These are phyloP conservation scores for Champsocephalus esox DNA, from an alignment of 2,797 vertebrate species.

Conservation along the genomic window DNA sequence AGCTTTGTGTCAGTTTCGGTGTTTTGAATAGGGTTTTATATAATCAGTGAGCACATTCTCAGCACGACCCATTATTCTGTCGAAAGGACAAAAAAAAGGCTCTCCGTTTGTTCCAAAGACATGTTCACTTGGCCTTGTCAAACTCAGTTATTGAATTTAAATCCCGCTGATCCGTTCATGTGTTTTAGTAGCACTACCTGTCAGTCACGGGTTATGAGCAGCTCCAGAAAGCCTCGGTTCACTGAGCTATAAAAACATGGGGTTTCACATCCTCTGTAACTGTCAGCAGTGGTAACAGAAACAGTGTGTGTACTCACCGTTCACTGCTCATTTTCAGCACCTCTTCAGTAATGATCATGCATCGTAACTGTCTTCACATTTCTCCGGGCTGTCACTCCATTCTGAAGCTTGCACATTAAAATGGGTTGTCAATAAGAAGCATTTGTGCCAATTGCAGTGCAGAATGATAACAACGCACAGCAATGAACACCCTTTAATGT, in stretches of 20 bases:
- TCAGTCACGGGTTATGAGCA: background rate
- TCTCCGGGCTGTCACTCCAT: conserved; percentile 9
- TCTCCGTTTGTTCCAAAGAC: conserved; percentile 34
- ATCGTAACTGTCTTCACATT: conserved; percentile 34
- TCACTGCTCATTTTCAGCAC: conserved; percentile 27
- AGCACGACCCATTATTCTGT: conserved; percentile 10
- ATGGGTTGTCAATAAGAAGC: conserved; percentile 35
- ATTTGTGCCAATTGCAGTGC: conserved; percentile 29
- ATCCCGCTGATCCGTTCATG: background rate
- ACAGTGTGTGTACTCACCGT: background rate
- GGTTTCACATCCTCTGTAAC: conserved; percentile 1
- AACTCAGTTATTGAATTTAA: conserved; percentile 6
- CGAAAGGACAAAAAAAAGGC: conserved; percentile 15
- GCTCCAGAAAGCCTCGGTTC: background rate
- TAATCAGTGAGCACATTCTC: conserved; percentile 29
- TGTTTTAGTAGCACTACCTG: background rate
- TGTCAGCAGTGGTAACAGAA: background rate
- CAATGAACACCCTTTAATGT: conserved; percentile 31
- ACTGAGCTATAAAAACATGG: background rate
- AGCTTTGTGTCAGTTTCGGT: conserved; percentile 36
- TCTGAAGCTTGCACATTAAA: conserved; percentile 33
- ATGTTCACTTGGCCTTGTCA: background rate
- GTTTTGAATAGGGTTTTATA: conserved; percentile 46
- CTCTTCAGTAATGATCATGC: conserved; percentile 40
- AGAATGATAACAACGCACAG: conserved; percentile 26